phyloP scores from a whole-genome alignment of 2,797 vertebrate genomes.

The Serranus cabrilla region DNA sequence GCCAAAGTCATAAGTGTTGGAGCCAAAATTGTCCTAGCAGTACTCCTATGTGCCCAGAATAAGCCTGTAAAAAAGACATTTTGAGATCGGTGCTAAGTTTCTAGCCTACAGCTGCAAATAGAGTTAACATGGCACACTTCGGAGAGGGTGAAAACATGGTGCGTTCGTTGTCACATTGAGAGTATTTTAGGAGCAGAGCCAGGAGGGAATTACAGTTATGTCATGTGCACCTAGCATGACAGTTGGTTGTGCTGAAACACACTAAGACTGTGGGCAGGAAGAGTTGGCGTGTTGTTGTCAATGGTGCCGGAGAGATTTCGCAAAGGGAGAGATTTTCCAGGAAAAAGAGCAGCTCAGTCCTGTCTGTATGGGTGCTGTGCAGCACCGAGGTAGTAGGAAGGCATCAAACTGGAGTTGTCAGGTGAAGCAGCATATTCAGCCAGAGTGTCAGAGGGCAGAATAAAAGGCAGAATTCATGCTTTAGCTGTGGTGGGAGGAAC shows the following conservation, averaged over 20 bases:
- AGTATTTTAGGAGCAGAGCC: slow-evolving; percentile 49
- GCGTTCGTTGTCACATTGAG: slow-evolving; percentile 47
- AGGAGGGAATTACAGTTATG: slow-evolving; percentile 41
- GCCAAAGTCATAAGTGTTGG: neutral
- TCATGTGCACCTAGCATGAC: slow-evolving; percentile 33
- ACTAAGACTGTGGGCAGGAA: slow-evolving; percentile 15
- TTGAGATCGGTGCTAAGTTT: slow-evolving; percentile 23
- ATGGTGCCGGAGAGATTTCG: neutral
- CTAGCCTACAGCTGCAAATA: slow-evolving; percentile 14
- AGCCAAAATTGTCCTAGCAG: neutral
- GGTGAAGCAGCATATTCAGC: slow-evolving; percentile 36
- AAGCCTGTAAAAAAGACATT: slow-evolving; percentile 5
- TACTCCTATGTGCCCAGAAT: slow-evolving; percentile 18
- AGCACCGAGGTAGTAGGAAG: slow-evolving; percentile 16
- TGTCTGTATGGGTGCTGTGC: neutral
- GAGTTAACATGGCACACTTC: slow-evolving; percentile 11
- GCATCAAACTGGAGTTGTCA: slow-evolving; percentile 41
- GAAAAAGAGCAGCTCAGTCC: slow-evolving; percentile 25
- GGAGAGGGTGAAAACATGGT: slow-evolving; percentile 33
- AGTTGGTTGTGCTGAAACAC: slow-evolving; percentile 43
- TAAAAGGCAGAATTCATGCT: slow-evolving; percentile 38
- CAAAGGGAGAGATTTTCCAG: slow-evolving; percentile 28
- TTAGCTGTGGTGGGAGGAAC: slow-evolving; percentile 18
- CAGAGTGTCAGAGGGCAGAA: slow-evolving; percentile 42
- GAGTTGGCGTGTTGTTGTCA: slow-evolving; percentile 32